Conservation (phyloP, 2,888 invertebrate genomes). For the Scaptomyza tumidula region DNA sequence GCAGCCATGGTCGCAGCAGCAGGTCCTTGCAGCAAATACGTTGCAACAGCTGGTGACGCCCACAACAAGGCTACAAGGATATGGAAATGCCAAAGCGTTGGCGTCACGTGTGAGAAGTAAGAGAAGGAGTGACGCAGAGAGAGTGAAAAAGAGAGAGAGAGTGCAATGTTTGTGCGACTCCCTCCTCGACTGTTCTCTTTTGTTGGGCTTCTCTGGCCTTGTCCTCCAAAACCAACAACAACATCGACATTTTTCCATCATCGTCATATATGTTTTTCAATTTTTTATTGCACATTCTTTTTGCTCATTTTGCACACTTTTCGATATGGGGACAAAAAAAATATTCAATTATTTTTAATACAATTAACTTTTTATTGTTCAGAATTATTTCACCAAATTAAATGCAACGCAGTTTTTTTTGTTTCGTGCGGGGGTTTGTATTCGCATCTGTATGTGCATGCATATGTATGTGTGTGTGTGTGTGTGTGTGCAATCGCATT, state of each 20-base stretch:
- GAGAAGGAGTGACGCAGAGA: neutral
- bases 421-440: slow-evolving; percentile 1
- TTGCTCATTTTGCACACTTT: slow-evolving; percentile 37
- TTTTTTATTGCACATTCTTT: neutral
- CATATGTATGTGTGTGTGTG: neutral
- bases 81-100: slow-evolving; percentile 40
- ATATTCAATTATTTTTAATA: slow-evolving; percentile 2
- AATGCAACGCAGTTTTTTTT: slow-evolving; percentile 34
- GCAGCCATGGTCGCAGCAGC: slow-evolving; percentile 13
- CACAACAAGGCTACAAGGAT: slow-evolving; percentile 39
- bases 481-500: slow-evolving; percentile 23
- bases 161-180: slow-evolving; percentile 27
- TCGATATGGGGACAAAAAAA: slow-evolving; percentile 23
- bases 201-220: slow-evolving; percentile 69
- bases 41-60: slow-evolving; percentile 45
- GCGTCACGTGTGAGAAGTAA: slow-evolving; percentile 7
- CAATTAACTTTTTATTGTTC: slow-evolving; percentile 9
- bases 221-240: slow-evolving; percentile 29
- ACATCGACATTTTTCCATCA: slow-evolving; percentile 9
- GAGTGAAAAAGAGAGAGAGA: no score
- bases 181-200: slow-evolving; percentile 20
- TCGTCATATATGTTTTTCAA: slow-evolving; percentile 32
- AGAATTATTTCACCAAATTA: slow-evolving; percentile 26
- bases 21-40: slow-evolving; percentile 29
- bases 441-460: neutral